Base-by-base conservation (phyloP, 30 jellyfish, hydroid and myxozoan species). In the Hydractinia symbiolongicarpus region DNA sequence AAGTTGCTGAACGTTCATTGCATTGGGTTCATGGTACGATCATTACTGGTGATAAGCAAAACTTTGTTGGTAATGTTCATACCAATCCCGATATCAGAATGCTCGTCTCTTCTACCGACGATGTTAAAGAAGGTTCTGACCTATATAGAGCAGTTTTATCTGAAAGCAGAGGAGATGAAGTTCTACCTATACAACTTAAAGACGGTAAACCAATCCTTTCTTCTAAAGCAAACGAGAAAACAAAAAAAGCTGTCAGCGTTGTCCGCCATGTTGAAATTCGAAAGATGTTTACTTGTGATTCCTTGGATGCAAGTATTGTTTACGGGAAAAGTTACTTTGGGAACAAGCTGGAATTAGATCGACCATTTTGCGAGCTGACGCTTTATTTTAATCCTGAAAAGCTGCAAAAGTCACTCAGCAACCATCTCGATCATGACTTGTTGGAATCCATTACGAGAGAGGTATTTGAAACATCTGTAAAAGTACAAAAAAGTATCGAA, bases 11-110 rank as follows among this genome's bases (percentile, higher is more conserved):
- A 79, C 88, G 95, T 4, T 83, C 86, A 7, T 61, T 89, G 80
- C 83, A 79, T 61, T 89, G 97, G 97, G 76, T 84, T n/a, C 88
- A 83, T 71, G 97, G 77, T 9, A 84, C 88, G 50, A 14, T 89
- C 19, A 66, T 89, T 40, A 82, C 88, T 53, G 88, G 88, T 7
- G 82, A 68, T 4, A 76, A 9, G 56, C 86, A 78, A 17, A 71
- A 60, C 20, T 67, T 55, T 53, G 57, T 21, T 11, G 81, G 72
- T 9, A 72, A 79, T 50, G 69, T 88, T 10, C 76, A 72, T 78
- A 70, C 50, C 11, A 73, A 73, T 10, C 85, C 81, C 10, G 96
- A 88, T 58, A 58, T 88, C 80, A 73, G 96, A 21, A 19, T 88
- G 77, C 70, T 58, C 30, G 64, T 88, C 66, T 54, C 86, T 6